Evolutionary conservation across 2,113 vertebrate species (phyloP), one percentile per base, ranked within the genome.

Genomic region (Lagopus muta): DNA sequence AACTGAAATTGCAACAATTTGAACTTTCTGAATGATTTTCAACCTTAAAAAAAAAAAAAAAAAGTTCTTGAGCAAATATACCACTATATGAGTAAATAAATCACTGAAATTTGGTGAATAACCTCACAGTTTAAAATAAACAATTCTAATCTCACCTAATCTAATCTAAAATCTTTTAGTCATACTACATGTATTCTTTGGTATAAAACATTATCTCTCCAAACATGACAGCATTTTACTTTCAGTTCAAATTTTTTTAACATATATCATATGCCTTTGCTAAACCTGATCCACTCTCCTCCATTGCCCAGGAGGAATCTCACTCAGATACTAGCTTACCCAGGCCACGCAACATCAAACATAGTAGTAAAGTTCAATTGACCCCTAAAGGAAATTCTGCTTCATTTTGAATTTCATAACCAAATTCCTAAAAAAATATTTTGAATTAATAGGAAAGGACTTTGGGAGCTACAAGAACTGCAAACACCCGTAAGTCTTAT

Each of bases 201-300:
- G 38, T 69, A 69, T 48, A 42, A 24, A 80, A 69, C 54, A 14
- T 58, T 47, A 43, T 30, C 11, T 80, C 42, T 69, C 64, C 54
- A 64, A 79, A 76, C 12, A 11, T 32, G 69, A 18, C 48, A 27
- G 16, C 8, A 48, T 83, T 89, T 87, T 69, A 36, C 19, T 67
- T 72, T 58, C 58, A 28, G 8, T 67, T 83, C 64, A n/a, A 71
- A 72, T 15, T 25, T 12, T 3, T 73, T 47, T 72, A 42, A n/a
- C 17, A 24, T 2, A 67, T 16, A 67, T 8, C 24, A 52, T 0
- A 0, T 15, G 30, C 25, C 19, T n/a, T 61, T 77, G 14, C 19
- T 48, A 52, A 72, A 11, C 30, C 54, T 72, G 67, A 21, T 25
- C 36, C 11, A 10, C n/a, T 62, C 40, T 60, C 40, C 21, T 69